Evolutionary conservation across 2,888 invertebrate species (phyloP).

Genomic region (Diarsia brunnea): DNA sequence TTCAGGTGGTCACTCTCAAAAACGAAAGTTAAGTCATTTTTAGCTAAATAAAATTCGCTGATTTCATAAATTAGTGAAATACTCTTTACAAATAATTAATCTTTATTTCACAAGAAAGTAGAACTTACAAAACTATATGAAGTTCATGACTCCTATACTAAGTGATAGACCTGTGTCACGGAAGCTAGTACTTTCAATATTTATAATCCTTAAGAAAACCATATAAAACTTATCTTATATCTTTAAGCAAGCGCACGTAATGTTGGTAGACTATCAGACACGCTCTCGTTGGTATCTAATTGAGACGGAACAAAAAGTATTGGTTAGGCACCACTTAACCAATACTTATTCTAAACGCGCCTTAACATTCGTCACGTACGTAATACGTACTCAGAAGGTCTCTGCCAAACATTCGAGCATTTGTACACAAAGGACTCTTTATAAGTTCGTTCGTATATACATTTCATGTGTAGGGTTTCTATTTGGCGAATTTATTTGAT

Average conservation of each 20-base stretch:
- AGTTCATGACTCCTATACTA: no score
- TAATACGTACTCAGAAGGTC: slow-evolving; percentile 23
- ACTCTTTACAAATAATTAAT: not conserved
- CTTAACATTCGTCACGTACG: slow-evolving; percentile 29
- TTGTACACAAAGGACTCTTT: slow-evolving; percentile 39
- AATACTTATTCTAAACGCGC: not conserved
- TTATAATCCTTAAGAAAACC: not conserved
- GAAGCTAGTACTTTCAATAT: no score
- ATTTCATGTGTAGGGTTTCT: slow-evolving; percentile 32
- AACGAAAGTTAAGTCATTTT: not conserved
- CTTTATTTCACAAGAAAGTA: no score
- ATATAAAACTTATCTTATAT: not conserved
- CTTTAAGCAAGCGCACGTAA: not conserved
- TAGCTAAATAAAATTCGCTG: not conserved
- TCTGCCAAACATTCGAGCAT: slow-evolving; percentile 17
- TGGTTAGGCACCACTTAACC: not conserved
- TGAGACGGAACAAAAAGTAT: not conserved
- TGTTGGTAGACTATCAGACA: not conserved
- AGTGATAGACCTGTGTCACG: no score
- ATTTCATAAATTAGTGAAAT: not conserved
- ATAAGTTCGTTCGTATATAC: slow-evolving; percentile 5
- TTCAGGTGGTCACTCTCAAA: not conserved
- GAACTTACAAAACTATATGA: no score
- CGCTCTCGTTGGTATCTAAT: not conserved
- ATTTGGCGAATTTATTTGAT: slow-evolving; percentile 16